Conservation (phyloP, 2,888 invertebrate species). For the Agrochola lychnidis region DNA sequence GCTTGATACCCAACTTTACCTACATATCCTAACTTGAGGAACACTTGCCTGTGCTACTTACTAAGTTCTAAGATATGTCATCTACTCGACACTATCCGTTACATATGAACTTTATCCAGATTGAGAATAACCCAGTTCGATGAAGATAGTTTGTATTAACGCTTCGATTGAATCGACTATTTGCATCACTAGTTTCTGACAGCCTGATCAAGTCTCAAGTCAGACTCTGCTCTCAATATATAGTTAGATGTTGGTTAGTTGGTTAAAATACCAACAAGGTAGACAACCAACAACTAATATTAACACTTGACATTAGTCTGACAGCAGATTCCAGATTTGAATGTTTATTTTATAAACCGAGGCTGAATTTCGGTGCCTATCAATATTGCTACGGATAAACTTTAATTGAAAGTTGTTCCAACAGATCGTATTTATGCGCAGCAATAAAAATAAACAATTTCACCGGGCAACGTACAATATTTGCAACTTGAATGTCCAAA, state of each 20-base stretch:
- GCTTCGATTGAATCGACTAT: slow-evolving; percentile 29
- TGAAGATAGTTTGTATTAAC: slow-evolving; percentile 10
- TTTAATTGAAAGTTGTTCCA: slow-evolving; percentile 29
- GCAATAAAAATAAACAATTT: slow-evolving; percentile 26
- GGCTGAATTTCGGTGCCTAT: neutral
- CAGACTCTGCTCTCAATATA: slow-evolving; percentile 1
- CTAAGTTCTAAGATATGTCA: slow-evolving; percentile 45
- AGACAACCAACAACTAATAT: neutral
- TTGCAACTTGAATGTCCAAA: slow-evolving; percentile 33
- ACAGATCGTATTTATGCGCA: slow-evolving; percentile 6
- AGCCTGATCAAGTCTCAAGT: neutral
- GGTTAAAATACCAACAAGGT: neutral
- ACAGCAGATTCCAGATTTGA: neutral
- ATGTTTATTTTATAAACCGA: neutral
- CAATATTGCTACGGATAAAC: slow-evolving; percentile 6
- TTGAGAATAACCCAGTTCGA: slow-evolving; percentile 32
- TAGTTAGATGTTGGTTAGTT: neutral
- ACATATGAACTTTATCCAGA: slow-evolving; percentile 40
- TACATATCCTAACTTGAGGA: slow-evolving; percentile 34
- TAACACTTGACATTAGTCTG: neutral
- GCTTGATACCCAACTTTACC: slow-evolving; percentile 45
- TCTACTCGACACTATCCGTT: slow-evolving; percentile 39
- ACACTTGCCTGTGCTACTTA: slow-evolving; percentile 34
- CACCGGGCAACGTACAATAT: slow-evolving; percentile 24
- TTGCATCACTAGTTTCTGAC: slow-evolving; percentile 17